Percentiles rank a stretch among this genome's conserved stretches.
These are phyloP conservation scores for Rhea pennata DNA, from an alignment of 2,113 vertebrate species.

Conservation along the genomic window DNA sequence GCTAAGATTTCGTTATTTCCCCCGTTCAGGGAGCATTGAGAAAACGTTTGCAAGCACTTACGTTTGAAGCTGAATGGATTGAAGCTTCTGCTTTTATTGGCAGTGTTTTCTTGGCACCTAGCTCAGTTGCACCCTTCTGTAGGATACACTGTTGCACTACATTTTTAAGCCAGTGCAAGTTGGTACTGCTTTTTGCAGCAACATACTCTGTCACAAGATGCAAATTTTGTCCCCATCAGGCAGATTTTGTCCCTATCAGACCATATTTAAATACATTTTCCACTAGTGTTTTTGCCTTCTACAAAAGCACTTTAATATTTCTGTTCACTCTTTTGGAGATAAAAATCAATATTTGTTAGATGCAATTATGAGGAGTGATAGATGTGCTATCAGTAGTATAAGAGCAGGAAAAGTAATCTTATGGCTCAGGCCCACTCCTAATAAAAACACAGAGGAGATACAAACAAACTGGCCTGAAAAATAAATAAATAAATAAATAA, in stretches of 20 bases:
- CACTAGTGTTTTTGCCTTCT: background rate
- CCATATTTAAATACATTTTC: background rate
- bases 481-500: too few species aligned
- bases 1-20: background rate
- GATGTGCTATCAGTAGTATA: background rate
- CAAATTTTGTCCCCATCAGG: background rate
- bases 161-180: rapidly evolving
- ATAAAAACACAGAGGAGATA: background rate
- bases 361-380: slow-evolving; percentile 60
- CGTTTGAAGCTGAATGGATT: rapidly evolving
- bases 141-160: rapidly evolving
- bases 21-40: rapidly evolving
- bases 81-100: rapidly evolving
- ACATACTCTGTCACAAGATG: background rate
- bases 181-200: background rate
- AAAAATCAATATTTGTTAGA: slow-evolving; percentile 57
- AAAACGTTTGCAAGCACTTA: background rate
- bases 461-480: background rate
- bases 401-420: slow-evolving; percentile 10
- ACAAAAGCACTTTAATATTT: slow-evolving; percentile 30
- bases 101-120: rapidly evolving
- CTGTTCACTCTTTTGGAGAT: slow-evolving; percentile 49
- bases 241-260: background rate
- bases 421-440: background rate
- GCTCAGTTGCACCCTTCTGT: rapidly evolving